phyloP scores from a whole-genome alignment of 2,888 invertebrate genomes.

The Ectemnius cavifrons region DNA sequence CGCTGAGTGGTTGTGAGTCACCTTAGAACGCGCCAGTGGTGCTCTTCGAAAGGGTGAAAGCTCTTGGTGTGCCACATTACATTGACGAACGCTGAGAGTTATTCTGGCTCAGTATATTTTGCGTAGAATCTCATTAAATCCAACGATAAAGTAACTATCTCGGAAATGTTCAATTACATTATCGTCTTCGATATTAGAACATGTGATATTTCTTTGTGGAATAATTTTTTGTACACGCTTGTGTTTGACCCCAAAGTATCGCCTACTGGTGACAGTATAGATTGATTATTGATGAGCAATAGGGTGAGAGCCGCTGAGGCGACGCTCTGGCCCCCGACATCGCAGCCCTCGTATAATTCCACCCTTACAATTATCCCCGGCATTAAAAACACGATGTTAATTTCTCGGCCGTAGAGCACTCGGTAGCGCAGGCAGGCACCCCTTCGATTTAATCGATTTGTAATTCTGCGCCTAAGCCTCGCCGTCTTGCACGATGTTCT shows the following conservation, averaged over 20 bases:
- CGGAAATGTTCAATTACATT: no score
- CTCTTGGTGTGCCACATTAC: not conserved
- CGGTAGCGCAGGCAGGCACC: constrained; percentile 51
- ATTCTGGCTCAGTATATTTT: not conserved
- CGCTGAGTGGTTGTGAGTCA: constrained; percentile 72
- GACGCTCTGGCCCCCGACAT: constrained; percentile 65
- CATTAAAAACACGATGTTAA: constrained; percentile 78
- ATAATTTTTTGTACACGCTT: no score
- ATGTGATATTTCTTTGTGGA: no score
- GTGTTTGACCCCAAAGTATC: not conserved
- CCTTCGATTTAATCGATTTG: constrained; percentile 76
- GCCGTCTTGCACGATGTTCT: constrained; percentile 60
- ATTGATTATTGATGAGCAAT: constrained; percentile 33
- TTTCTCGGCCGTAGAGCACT: constrained; percentile 68
- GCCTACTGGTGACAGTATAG: not conserved
- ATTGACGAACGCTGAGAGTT: not conserved
- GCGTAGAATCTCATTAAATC: no score
- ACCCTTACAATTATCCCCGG: constrained; percentile 77
- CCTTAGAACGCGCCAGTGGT: constrained; percentile 69
- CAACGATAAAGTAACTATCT: no score
- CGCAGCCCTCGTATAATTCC: constrained; percentile 75
- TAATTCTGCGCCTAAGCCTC: constrained; percentile 72
- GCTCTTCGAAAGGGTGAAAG: constrained; percentile 44
- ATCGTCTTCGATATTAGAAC: no score
- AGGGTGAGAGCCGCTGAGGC: constrained; percentile 67